Base-by-base conservation (phyloP, 2,888 invertebrate species). In the Rotaria sp. region DNA sequence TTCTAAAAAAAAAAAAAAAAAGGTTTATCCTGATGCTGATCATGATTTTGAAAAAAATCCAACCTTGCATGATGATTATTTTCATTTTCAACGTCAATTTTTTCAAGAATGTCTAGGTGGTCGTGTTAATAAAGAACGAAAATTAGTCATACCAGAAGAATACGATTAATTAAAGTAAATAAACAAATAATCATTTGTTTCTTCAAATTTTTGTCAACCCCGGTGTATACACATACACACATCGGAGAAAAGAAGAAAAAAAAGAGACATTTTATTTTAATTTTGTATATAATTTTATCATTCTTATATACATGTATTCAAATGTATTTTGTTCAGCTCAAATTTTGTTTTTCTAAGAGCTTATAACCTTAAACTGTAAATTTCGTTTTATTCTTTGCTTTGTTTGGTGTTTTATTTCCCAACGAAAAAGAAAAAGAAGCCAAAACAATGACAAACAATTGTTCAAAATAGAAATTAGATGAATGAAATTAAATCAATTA, bases 11-110 rank as follows among this genome's bases (percentile, higher is more conserved):
- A 48, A 48, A 48, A 57, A 7, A n/a, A 10, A 10, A 15, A 38
- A 80, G 80, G 80, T 80, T n/a, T 80, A 80, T 80, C 80, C 80
- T 26, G 80, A 80, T 80, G 41, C 80, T 24, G 45, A 41, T 45
- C 45, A 80, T 80, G 41, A 45, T 80, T 80, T 80, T n/a, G 80
- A 80, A 21, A 80, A 80, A n/a, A 13, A 80, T 45, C 45, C 26
- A 45, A 15, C 26, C 0, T 45, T 45, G 4, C 11, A 80, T 45
- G 45, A 45, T n/a, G 80, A 80, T 80, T 80, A 80, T 45, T 80
- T 45, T 80, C 26, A 15, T 45, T 80, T 80, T n/a, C 41, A 80
- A 80, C 41, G 41, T 5, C 41, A n/a, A 80, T 80, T 80, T n/a
- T 80, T 80, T 45, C 80, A 80, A 80, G 45, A 80, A 11, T 80